These are phyloP conservation scores for Crenichthys baileyi DNA, from an alignment of 2,797 vertebrate genomes.

Conservation along the genomic window DNA sequence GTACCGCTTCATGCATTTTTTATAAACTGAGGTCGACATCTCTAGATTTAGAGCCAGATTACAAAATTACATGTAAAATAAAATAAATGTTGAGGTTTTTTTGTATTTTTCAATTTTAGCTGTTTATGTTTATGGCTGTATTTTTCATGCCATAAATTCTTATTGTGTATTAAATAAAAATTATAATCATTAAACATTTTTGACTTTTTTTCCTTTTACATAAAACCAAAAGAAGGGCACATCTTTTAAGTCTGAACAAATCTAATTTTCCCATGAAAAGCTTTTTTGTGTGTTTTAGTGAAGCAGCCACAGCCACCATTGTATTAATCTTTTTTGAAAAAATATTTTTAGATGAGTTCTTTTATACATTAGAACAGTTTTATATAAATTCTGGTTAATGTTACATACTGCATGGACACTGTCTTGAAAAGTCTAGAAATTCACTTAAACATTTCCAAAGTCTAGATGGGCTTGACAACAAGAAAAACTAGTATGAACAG, in stretches of 20 bases:
- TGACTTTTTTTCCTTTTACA: not conserved
- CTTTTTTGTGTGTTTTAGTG: not conserved
- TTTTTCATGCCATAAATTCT: not conserved
- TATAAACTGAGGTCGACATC: not conserved
- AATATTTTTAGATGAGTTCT: not conserved
- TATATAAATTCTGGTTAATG: too few relatives aligned
- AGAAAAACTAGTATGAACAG: not conserved
- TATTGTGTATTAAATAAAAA: not conserved
- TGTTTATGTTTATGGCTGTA: not conserved
- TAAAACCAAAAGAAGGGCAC: not conserved
- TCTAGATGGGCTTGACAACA: not conserved
- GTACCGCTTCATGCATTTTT: conserved; percentile 64
- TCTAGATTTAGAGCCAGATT: not conserved
- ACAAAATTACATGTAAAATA: not conserved
- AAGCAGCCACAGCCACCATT: not conserved
- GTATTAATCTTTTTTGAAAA: not conserved
- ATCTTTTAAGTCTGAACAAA: not conserved
- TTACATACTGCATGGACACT: too few relatives aligned
- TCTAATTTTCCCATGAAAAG: not conserved
- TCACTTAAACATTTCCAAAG: not conserved
- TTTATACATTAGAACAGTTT: too few relatives aligned
- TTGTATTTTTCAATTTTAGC: not conserved
- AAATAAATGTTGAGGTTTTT: too few relatives aligned
- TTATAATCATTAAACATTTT: not conserved
- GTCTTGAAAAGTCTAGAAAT: not conserved